Percentiles rank a stretch among this genome's conserved stretches.
phyloP scores from a whole-genome alignment of 37 sponge, comb jelly and placozoan genomes.

The Agelas oroides region DNA sequence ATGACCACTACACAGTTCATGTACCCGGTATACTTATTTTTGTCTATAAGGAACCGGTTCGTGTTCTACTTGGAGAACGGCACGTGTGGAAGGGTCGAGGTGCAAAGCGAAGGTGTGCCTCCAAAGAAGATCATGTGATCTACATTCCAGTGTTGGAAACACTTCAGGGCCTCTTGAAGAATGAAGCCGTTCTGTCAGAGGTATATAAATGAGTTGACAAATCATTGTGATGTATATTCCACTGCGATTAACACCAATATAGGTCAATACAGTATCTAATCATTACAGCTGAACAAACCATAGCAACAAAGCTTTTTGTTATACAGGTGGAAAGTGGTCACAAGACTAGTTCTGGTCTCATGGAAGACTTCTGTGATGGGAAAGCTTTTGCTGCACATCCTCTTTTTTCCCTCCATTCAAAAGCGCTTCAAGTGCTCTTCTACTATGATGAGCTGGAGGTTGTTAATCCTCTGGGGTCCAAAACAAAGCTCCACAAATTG shows the following conservation, averaged over 20 bases:
- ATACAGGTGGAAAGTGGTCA: constrained; percentile 26
- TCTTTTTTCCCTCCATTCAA: constrained; percentile 1
- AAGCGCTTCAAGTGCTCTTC: constrained; percentile 14
- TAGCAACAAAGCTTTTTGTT: not conserved
- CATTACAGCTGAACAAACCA: not conserved
- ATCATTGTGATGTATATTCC: not conserved
- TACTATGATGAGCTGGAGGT: constrained; percentile 38
- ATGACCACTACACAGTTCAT: too few species aligned
- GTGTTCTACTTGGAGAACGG: constrained; percentile 7
- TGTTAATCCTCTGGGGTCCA: constrained; percentile 35
- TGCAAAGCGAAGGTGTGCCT: not conserved
- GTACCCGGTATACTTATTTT: too few species aligned
- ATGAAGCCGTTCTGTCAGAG: constrained; percentile 3
- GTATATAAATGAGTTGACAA: constrained; percentile 8
- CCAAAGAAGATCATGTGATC: constrained; percentile 3
- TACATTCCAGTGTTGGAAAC: constrained; percentile 34
- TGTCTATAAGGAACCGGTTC: constrained; percentile 28
- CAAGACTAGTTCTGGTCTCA: not conserved
- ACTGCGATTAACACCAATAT: too few species aligned
- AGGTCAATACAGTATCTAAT: not conserved
- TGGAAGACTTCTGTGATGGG: constrained; percentile 38
- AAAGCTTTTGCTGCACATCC: not conserved
- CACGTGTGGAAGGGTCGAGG: constrained; percentile 22
- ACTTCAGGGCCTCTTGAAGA: constrained; percentile 8
- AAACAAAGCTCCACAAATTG: constrained; percentile 15